Evolutionary conservation across 2,113 vertebrate genomes (phyloP).

Genomic region (Amia ocellicauda): DNA sequence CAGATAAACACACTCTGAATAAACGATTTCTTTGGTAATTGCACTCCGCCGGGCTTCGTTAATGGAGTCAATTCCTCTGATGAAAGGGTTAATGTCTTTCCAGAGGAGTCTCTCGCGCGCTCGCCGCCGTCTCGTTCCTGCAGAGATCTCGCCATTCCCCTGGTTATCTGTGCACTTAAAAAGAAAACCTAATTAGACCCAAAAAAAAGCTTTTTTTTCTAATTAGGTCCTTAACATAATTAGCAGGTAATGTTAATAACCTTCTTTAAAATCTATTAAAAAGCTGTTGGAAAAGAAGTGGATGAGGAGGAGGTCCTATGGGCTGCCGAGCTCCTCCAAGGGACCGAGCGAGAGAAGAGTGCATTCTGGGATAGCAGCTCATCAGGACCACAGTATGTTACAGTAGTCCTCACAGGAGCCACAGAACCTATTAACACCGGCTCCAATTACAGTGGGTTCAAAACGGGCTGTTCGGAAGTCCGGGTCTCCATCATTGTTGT

Average conservation of each 20-base stretch:
- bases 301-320: constrained; percentile 71
- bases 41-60: constrained; percentile 62
- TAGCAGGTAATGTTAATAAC: constrained; percentile 97
- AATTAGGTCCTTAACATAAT: constrained; percentile 98
- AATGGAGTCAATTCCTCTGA: constrained; percentile 64
- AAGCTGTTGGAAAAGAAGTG: constrained; percentile 78
- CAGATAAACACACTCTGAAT: constrained; percentile 73
- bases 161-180: constrained; percentile 74
- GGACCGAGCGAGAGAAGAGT: constrained; percentile 39
- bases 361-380: constrained; percentile 59
- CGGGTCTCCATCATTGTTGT: background rate
- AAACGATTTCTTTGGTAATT: constrained; percentile 75
- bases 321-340: constrained; percentile 55
- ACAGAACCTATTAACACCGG: constrained; percentile 20
- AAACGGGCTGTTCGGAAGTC: constrained; percentile 7
- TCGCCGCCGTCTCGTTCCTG: constrained; percentile 74
- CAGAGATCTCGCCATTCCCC: constrained; percentile 70
- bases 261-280: constrained; percentile 94
- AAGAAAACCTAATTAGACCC: constrained; percentile 91
- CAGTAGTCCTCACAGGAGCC: constrained; percentile 47
- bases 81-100: constrained; percentile 73
- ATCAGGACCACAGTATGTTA: constrained; percentile 56
- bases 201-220: constrained; percentile 79
- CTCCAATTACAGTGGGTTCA: constrained; percentile 3
- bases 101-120: constrained; percentile 67